Evolutionary conservation across 1,140 invertebrate species (phyloP).

Genomic region (Tetranychus urticae): DNA sequence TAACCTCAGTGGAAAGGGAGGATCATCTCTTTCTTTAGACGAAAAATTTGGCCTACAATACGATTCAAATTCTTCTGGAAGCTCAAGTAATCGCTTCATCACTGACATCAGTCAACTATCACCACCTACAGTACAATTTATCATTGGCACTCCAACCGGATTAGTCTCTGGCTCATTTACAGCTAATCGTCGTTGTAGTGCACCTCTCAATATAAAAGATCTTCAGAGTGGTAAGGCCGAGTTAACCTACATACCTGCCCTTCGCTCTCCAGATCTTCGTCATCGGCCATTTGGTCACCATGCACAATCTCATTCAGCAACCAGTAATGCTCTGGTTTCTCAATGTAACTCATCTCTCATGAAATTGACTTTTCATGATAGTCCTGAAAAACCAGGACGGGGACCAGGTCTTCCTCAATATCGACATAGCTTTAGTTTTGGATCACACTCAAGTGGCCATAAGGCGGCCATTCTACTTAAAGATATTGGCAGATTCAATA

Average conservation of each 20-base stretch:
- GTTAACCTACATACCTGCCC: background rate
- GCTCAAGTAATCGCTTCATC: background rate
- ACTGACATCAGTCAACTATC: constrained; percentile 10
- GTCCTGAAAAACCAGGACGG: background rate
- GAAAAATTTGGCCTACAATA: no score
- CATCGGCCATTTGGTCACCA: background rate
- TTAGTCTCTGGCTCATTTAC: background rate
- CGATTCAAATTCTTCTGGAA: background rate
- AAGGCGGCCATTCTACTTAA: background rate
- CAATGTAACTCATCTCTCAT: background rate
- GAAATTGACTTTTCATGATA: background rate
- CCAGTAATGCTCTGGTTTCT: background rate
- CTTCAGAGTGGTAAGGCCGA: background rate
- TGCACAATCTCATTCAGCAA: background rate
- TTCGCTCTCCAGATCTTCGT: background rate
- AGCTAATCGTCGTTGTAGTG: background rate
- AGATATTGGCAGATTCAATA: background rate
- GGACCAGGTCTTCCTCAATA: background rate
- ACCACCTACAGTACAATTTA: constrained; percentile 8
- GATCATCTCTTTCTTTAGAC: background rate
- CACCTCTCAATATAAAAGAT: background rate
- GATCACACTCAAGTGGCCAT: background rate
- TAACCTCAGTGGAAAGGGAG: no score
- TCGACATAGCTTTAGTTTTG: background rate
- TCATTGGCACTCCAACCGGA: constrained; percentile 4